Base-by-base conservation (phyloP, 2,888 invertebrate genomes). In the Cepaea hortensis region DNA sequence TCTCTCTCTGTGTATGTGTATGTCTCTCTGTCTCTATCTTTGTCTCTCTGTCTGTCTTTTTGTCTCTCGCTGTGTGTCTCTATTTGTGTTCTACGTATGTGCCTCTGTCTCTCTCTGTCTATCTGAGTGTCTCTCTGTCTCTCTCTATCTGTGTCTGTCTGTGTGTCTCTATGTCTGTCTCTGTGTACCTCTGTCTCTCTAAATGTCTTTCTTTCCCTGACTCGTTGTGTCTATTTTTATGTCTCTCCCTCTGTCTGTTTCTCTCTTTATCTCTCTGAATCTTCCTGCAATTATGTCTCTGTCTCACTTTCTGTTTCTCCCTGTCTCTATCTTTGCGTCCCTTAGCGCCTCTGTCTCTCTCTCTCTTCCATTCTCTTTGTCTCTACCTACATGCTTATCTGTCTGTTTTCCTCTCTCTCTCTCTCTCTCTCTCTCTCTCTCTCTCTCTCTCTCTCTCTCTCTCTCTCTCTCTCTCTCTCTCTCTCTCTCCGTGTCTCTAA, bases 61-160 rank as follows among this genome's bases (percentile, higher is more conserved):
- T 79, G 61, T 79, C 18, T 35, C 61, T 70, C 23, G 79, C 70
- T 68, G 65, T 80, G 46, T 72, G 70, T 80, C 65, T 85, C 73
- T 84, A 23, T 46, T 0, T n/a, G 65, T 62, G 5, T n/a, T 23
- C 55, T 48, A 9, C 55, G 15, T 85, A 35, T 68, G 55, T 65
- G 23, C 55, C 48, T 84, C 61, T 46, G 5, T 9, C 76, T 62
- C 9, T n/a, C 5, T 79, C 72, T 80, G 13, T 48, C 35, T 72
- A 11, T 80, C 72, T 68, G 65, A 70, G 70, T 70, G 50, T 80
- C 79, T 80, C 65, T 85, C 85, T 80, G 7, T 85, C 55, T 72
- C 61, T 48, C 76, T 62, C 9, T n/a, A 5, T 80, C 3, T 72
- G 18, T 70, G 15, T 79, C 80, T 80, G 5, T 48, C 62, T 72